Evolutionary conservation across 1,140 invertebrate genomes (phyloP).

Genomic region (Ditylenchus dipsaci): DNA sequence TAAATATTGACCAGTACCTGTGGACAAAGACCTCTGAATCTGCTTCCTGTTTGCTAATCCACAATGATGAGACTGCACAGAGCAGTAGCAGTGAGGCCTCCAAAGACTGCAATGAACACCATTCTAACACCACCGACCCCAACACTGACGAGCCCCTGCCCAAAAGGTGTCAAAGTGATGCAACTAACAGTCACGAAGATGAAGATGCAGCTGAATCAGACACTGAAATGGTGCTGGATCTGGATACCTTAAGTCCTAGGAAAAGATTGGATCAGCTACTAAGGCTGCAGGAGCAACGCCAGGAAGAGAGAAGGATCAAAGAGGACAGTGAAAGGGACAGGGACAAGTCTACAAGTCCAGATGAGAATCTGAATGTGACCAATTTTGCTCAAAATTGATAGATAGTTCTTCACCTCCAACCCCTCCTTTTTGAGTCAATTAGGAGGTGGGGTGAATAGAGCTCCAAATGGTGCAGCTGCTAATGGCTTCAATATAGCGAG

Average conservation of each 20-base stretch:
- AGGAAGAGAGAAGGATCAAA: constrained; percentile 7
- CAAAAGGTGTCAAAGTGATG: not conserved
- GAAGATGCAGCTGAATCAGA: constrained; percentile 1
- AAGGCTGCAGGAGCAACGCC: constrained; percentile 30
- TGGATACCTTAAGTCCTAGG: constrained; percentile 4
- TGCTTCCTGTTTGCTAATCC: not conserved
- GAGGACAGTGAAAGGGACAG: constrained; percentile 22
- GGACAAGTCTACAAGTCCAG: constrained; percentile 23
- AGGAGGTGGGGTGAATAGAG: not conserved
- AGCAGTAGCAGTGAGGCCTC: constrained; percentile 12
- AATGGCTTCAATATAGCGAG: not conserved
- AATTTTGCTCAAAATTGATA: constrained; percentile 34
- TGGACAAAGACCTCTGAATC: constrained; percentile 14
- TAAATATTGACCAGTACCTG: constrained; percentile 19
- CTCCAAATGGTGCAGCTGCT: not conserved
- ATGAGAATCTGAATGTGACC: constrained; percentile 29
- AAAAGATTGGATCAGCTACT: constrained; percentile 24
- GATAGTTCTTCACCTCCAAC: constrained; percentile 8
- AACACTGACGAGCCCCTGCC: not conserved
- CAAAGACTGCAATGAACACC: not conserved
- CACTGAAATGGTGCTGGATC: constrained; percentile 1
- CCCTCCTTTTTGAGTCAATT: not conserved
- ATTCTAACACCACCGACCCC: not conserved
- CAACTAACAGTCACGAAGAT: not conserved
- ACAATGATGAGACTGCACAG: not conserved